A percentile compares a stretch with the other conserved stretches of the same genome.
phyloP scores from a whole-genome alignment of 2,113 vertebrate species.

The Helogale parvula region DNA sequence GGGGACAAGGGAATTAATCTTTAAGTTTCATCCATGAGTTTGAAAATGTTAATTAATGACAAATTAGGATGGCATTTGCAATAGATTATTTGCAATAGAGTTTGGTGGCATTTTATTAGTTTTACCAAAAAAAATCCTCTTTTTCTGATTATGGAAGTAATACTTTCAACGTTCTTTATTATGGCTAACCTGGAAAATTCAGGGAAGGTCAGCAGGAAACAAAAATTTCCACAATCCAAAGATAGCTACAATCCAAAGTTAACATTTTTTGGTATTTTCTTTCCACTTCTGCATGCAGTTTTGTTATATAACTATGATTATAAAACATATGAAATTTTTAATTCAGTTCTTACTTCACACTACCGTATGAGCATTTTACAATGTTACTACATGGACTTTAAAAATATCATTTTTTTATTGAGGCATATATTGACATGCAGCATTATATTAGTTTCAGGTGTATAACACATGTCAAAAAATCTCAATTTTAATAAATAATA shows the following conservation, averaged over 20 bases:
- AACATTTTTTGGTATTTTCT: constrained; percentile 18
- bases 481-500: constrained; percentile 1
- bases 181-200: constrained; percentile 55
- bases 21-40: constrained; percentile 7
- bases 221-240: constrained; percentile 55
- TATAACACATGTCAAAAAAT: neutral
- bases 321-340: neutral
- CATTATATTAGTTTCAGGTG: neutral
- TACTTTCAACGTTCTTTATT: constrained; percentile 49
- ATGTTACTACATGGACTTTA: neutral
- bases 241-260: neutral
- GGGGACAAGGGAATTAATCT: neutral
- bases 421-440: neutral
- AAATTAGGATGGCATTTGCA: neutral
- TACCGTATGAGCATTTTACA: neutral
- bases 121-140: neutral
- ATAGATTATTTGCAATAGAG: neutral
- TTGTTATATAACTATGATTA: constrained; percentile 3
- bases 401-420: neutral
- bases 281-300: neutral
- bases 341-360: neutral
- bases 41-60: constrained; percentile 33
- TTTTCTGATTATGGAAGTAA: constrained; percentile 31
- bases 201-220: constrained; percentile 19
- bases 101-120: neutral